A percentile compares a stretch with the other conserved stretches of the same genome.
Evolutionary conservation across 1,140 invertebrate species (phyloP).

Genomic region (Nebria ingens): DNA sequence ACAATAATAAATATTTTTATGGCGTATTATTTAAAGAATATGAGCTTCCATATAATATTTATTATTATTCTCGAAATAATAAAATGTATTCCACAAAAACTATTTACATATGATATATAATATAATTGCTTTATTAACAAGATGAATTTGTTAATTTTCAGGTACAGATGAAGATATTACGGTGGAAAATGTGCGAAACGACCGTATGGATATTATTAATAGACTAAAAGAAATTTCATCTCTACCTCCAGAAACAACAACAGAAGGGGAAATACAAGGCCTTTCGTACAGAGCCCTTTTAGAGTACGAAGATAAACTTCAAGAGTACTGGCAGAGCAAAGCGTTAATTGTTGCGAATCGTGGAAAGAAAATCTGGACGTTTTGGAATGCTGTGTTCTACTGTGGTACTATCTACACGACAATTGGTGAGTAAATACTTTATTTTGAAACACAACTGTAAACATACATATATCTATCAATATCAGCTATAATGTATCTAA

Average conservation of each 20-base stretch:
- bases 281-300: conserved; percentile 34
- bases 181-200: conserved; percentile 35
- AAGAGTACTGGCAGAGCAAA: conserved; percentile 38
- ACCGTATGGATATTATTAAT: conserved; percentile 34
- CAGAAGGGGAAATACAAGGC: conserved; percentile 38
- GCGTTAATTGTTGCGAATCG: conserved; percentile 24
- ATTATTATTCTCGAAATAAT: too few species aligned
- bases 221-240: conserved; percentile 26
- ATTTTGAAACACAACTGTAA: neutral
- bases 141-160: too few species aligned
- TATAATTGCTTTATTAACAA: too few species aligned
- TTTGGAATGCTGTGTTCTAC: conserved; percentile 86
- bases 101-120: too few species aligned
- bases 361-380: conserved; percentile 60
- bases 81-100: too few species aligned
- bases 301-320: conserved; percentile 43
- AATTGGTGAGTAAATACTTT: conserved; percentile 74
- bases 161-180: conserved; percentile 10
- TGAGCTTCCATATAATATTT: too few species aligned
- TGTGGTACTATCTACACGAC: conserved; percentile 89
- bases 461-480: neutral
- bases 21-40: too few species aligned
- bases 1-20: too few species aligned
- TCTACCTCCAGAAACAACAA: conserved; percentile 22
- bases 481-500: neutral